Conservation (phyloP, 2,113 vertebrate species). For the Apeltes quadracus region DNA sequence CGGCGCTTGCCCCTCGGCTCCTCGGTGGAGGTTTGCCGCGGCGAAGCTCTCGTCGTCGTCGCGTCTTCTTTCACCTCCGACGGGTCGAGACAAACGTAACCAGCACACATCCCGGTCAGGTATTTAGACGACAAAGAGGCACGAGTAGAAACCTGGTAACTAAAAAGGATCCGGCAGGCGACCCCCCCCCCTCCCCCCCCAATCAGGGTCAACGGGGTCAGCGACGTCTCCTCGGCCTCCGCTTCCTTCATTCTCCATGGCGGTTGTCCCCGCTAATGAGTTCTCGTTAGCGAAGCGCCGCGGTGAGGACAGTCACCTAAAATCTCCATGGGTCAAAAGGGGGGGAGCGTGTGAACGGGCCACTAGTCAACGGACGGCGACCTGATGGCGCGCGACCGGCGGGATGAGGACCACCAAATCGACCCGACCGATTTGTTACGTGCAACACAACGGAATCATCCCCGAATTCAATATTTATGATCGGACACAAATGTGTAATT, state of each 20-base stretch:
- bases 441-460: too few species aligned
- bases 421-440: too few species aligned
- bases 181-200: background rate
- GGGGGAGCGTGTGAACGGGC: constrained; percentile 37
- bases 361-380: constrained; percentile 53
- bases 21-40: background rate
- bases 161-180: background rate
- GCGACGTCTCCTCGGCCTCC: constrained; percentile 30
- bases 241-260: constrained; percentile 35
- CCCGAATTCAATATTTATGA: background rate
- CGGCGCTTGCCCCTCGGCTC: constrained; percentile 9
- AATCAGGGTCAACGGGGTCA: constrained; percentile 41
- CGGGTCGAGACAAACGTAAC: too few species aligned
- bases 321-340: constrained; percentile 62
- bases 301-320: constrained; percentile 42
- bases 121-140: too few species aligned
- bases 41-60: too few species aligned
- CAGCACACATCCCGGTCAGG: too few species aligned
- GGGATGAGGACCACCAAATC: background rate
- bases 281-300: constrained; percentile 58
- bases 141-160: background rate
- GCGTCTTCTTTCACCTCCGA: too few species aligned
- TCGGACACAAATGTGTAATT: background rate
- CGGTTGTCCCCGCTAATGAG: constrained; percentile 57
- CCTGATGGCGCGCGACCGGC: constrained; percentile 14